Base-by-base conservation (phyloP, 2,888 invertebrate species). In the Drosophila colorata region DNA sequence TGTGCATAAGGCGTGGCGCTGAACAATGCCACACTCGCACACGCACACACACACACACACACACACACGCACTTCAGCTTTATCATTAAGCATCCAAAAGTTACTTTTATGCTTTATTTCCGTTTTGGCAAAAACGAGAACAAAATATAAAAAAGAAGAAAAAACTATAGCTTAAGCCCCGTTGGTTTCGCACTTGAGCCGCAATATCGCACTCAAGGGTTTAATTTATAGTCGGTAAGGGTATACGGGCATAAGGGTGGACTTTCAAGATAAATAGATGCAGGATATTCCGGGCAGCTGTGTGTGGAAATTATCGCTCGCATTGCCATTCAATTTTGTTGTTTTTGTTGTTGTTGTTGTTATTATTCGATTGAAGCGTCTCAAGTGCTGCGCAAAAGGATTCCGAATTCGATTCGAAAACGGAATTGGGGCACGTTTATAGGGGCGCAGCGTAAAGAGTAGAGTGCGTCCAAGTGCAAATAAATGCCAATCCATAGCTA, bases 31-130 rank as follows among this genome's bases (percentile, higher is more conserved):
- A 72, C 52, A 56, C 52, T 9, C 28, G 18, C 57, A 7, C 20
- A 37, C 48, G 20, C 9, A 6, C 33, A n/a, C 8, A 33, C 48
- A 35, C 48, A n/a, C 20, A 35, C 9, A 48, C 55, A 38, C 37
- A 37, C 25, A 41, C 23, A 28, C 33, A 47, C 55, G 52, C 69
- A 63, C 51, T 80, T 72, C 35, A 83, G 80, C 78, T 84, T 83
- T 83, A 83, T 83, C 82, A 83, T 83, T 83, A 83, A 87, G 81
- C 85, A 81, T 74, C 82, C 69, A 77, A 87, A 79, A 87, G 87
- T 79, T 67, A 81, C 87, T 87, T 85, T 83, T 87, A 85, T 87
- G 87, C 79, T 83, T 81, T 85, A 81, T 83, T 85, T 87, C 83
- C 87, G 85, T 74, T 85, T 58, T 56, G 48, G 40, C 56, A 60